phyloP scores from a whole-genome alignment of 2,888 invertebrate genomes.

The Scotopteryx bipunctaria region DNA sequence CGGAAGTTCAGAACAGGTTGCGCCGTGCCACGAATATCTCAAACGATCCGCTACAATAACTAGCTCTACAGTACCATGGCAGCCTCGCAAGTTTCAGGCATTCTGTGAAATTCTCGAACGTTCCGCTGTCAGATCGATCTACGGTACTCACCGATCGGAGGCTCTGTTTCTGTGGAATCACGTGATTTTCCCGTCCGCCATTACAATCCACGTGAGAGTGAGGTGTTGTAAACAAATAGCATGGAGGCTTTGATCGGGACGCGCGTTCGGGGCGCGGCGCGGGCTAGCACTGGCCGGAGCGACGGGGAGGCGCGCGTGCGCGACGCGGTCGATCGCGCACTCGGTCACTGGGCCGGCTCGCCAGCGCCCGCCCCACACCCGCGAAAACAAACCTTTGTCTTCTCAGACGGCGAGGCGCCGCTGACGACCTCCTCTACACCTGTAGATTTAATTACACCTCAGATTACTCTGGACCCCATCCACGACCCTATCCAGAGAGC shows the following conservation, averaged over 20 bases:
- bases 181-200: constrained; percentile 47
- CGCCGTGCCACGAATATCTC: constrained; percentile 23
- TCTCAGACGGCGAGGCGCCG: constrained; percentile 75
- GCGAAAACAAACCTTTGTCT: constrained; percentile 79
- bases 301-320: constrained; percentile 66
- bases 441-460: constrained; percentile 53
- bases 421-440: constrained; percentile 63
- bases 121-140: constrained; percentile 16
- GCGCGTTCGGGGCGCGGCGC: constrained; percentile 64
- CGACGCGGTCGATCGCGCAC: constrained; percentile 72
- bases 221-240: constrained; percentile 42
- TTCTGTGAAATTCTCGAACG: constrained; percentile 4
- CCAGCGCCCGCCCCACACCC: constrained; percentile 39
- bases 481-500: not conserved
- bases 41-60: constrained; percentile 21
- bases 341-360: constrained; percentile 77
- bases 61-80: not conserved
- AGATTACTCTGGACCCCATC: constrained; percentile 10
- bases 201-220: constrained; percentile 45
- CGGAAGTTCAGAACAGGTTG: constrained; percentile 23
- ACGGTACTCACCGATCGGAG: constrained; percentile 27
- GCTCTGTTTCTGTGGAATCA: constrained; percentile 36
- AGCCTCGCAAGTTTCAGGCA: constrained; percentile 1
- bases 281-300: constrained; percentile 55
- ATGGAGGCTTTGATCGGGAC: constrained; percentile 40